Evolutionary conservation across 2,113 vertebrate species (phyloP).

Genomic region (Microtus montanus): DNA sequence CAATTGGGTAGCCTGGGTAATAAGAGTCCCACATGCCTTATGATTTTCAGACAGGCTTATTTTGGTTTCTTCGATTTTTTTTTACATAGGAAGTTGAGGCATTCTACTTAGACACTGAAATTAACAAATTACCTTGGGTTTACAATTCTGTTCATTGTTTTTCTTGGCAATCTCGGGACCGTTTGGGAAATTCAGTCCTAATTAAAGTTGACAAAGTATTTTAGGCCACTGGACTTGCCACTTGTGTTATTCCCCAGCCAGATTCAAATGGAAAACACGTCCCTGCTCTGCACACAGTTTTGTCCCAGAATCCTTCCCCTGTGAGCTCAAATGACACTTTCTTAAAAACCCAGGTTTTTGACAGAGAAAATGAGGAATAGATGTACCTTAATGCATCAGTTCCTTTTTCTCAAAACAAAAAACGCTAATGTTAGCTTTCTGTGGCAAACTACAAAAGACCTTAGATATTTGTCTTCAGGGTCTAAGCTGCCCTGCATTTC

Average conservation of each 20-base stretch:
- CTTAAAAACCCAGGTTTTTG: neutral
- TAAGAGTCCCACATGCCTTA: neutral
- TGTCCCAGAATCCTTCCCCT: neutral
- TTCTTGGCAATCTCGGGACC: conserved; percentile 51
- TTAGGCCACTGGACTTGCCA: conserved; percentile 56
- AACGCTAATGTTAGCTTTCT: neutral
- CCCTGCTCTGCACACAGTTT: neutral
- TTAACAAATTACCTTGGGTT: conserved; percentile 66
- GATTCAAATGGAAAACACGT: conserved; percentile 63
- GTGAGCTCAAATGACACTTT: neutral
- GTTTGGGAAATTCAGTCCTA: conserved; percentile 13
- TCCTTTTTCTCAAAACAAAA: neutral
- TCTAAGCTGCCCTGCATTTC: neutral
- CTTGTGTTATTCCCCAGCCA: conserved; percentile 17
- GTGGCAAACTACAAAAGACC: neutral
- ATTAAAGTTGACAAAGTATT: conserved; percentile 46
- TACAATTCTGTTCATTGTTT: conserved; percentile 59
- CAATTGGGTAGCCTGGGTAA: neutral
- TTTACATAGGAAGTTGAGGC: conserved; percentile 46
- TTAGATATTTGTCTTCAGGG: neutral
- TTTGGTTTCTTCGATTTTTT: neutral
- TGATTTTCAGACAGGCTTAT: neutral
- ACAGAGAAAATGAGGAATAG: conserved; percentile 3
- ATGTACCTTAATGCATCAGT: neutral
- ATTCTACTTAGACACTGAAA: conserved; percentile 60